These are phyloP conservation scores for Drosophila tsacasi DNA, from an alignment of 1,140 invertebrate species.

Conservation along the genomic window DNA sequence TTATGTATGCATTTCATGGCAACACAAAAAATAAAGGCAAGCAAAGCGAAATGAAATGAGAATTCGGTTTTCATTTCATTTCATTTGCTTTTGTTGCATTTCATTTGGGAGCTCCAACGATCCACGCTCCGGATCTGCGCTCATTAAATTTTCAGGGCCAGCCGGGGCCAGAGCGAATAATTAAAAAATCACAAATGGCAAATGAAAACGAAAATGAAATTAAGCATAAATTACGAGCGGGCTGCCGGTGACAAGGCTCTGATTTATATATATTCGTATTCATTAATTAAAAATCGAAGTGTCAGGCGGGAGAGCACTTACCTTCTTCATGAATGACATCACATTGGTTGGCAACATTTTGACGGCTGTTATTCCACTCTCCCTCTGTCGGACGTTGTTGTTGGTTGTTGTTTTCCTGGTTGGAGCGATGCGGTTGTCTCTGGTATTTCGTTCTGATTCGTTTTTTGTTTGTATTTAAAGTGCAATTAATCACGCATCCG, in stretches of 20 bases:
- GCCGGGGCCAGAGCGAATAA: constrained; percentile 39
- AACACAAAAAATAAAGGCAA: neutral
- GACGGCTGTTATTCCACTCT: constrained; percentile 35
- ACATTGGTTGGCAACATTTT: constrained; percentile 92
- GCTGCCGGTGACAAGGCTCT: constrained; percentile 56
- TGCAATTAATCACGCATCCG: constrained; percentile 81
- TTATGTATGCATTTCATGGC: constrained; percentile 28
- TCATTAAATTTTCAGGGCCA: constrained; percentile 69
- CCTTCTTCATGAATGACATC: constrained; percentile 94
- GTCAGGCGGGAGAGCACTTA: constrained; percentile 81
- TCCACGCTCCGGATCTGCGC: constrained; percentile 5
- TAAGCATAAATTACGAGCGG: constrained; percentile 69
- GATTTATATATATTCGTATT: constrained; percentile 56
- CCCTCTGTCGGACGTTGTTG: neutral
- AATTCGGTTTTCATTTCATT: constrained; percentile 35
- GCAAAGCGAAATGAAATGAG: neutral
- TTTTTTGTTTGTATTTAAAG: constrained; percentile 60
- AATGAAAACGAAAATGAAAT: constrained; percentile 61
- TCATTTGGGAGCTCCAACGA: constrained; percentile 19
- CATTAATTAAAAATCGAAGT: constrained; percentile 52
- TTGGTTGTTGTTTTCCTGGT: constrained; percentile 10
- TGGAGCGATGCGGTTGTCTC: neutral
- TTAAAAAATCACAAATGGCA: constrained; percentile 58
- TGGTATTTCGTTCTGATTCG: constrained; percentile 5
- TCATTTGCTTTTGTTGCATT: constrained; percentile 54